Evolutionary conservation across 2,797 vertebrate genomes (phyloP).

Genomic region (Chiloscyllium punctatum): DNA sequence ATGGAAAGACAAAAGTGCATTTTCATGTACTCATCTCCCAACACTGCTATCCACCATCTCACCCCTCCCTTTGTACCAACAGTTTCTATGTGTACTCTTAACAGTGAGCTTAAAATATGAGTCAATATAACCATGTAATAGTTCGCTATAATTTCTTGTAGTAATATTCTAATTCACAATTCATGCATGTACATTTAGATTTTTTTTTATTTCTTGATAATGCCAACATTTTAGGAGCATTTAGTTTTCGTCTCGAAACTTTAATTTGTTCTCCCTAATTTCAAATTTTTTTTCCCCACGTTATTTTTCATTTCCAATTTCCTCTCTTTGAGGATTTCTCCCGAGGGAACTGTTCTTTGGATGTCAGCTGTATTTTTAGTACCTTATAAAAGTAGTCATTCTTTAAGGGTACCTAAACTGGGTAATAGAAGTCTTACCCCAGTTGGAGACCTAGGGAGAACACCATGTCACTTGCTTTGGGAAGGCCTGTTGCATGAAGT

Average conservation of each 20-base stretch:
- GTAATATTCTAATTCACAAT: background rate
- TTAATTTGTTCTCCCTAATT: background rate
- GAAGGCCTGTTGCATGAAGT: background rate
- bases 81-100: background rate
- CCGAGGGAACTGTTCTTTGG: background rate
- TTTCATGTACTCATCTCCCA: background rate
- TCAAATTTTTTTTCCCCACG: background rate
- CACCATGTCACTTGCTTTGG: too few species aligned
- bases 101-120: background rate
- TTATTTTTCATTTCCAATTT: background rate
- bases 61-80: background rate
- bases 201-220: background rate
- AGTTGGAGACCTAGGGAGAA: too few species aligned
- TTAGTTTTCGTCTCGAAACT: background rate
- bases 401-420: background rate
- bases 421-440: too few species aligned
- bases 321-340: background rate
- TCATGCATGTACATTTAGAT: background rate
- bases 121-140: background rate
- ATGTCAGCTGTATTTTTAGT: background rate
- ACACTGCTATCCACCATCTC: too few species aligned
- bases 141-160: background rate
- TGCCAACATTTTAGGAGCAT: background rate
- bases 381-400: background rate
- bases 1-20: background rate